Conservation (phyloP, 2,113 vertebrate genomes). For the Pimephales promelas region DNA sequence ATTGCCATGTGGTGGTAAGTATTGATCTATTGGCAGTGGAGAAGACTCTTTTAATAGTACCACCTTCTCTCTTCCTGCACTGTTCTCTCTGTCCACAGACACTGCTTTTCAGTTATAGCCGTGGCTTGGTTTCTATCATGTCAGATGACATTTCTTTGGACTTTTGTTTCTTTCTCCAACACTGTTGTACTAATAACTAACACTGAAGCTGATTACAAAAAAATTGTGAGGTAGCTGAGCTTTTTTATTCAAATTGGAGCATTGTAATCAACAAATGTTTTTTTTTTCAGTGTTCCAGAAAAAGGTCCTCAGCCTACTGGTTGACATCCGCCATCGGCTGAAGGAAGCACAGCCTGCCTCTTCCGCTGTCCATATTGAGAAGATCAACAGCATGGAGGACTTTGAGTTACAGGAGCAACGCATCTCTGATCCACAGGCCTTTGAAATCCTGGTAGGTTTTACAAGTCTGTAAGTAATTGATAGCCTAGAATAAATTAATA, state of each 20-base stretch:
- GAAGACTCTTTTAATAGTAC: no score
- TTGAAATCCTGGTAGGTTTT: constrained; percentile 15
- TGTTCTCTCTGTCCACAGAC: neutral
- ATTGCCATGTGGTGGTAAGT: no score
- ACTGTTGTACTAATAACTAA: neutral
- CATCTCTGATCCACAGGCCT: neutral
- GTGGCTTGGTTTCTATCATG: neutral
- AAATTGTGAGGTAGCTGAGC: neutral
- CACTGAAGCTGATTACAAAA: neutral
- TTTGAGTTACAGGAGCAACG: no score
- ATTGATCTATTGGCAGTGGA: no score
- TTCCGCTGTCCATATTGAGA: constrained; percentile 31
- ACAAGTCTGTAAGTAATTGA: neutral
- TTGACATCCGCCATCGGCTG: constrained; percentile 12
- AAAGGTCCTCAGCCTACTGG: neutral
- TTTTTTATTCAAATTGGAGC: neutral
- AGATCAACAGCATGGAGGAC: constrained; percentile 19
- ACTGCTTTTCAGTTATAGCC: neutral
- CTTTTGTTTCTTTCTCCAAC: constrained; percentile 2
- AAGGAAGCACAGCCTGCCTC: constrained; percentile 27
- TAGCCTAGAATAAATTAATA: neutral
- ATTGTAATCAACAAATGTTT: no score
- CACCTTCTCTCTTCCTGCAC: no score
- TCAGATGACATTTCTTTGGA: neutral
- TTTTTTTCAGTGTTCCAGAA: constrained; percentile 6